phyloP scores from a whole-genome alignment of 2,113 vertebrate species.

The Okapia johnstoni region DNA sequence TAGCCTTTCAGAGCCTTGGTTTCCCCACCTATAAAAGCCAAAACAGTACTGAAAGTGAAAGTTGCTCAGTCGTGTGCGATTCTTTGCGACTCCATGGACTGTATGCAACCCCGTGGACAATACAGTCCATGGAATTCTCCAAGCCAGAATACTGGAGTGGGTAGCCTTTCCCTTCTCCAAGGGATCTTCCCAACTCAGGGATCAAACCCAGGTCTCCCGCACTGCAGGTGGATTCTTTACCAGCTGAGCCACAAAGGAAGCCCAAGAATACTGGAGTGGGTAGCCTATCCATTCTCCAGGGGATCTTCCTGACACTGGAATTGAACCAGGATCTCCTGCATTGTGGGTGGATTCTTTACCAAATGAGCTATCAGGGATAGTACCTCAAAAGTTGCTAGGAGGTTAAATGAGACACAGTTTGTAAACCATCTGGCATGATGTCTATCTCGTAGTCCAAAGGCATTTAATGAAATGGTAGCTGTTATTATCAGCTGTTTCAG shows the following conservation, averaged over 20 bases:
- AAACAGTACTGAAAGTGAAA: not conserved
- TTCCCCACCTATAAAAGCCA: not conserved
- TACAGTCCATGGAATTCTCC: not conserved
- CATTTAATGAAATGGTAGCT: not conserved
- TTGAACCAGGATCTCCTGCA: not conserved
- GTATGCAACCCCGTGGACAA: not conserved
- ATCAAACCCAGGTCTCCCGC: not conserved
- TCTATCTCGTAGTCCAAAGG: not conserved
- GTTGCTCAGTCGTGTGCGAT: accelerated
- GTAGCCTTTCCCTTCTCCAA: not conserved
- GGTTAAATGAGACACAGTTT: not conserved
- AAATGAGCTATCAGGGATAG: not conserved
- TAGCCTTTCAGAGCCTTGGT: not conserved
- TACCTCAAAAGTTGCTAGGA: not conserved
- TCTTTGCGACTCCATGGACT: not conserved
- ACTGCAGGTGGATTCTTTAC: not conserved
- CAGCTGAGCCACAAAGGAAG: not conserved
- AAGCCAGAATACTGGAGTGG: not conserved
- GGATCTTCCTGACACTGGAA: not conserved
- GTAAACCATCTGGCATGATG: not conserved
- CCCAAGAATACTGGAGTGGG: not conserved
- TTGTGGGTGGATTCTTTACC: not conserved
- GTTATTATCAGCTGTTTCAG: not conserved
- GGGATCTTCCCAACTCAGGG: not conserved
- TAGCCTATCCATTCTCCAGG: not conserved